Evolutionary conservation across 2,888 invertebrate species (phyloP).

Genomic region (Leptinotarsa peninsularis): DNA sequence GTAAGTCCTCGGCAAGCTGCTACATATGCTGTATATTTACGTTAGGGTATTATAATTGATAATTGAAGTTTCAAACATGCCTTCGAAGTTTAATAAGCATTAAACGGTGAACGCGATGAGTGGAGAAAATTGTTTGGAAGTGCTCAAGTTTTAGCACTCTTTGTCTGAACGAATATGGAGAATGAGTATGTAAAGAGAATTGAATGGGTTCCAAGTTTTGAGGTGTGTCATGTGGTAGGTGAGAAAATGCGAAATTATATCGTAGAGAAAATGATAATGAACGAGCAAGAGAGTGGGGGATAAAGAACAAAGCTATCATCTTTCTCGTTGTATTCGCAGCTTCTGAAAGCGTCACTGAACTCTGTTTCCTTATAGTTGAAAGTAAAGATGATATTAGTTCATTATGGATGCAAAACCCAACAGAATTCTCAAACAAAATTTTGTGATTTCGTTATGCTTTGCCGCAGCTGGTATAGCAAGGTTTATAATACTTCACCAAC

Average conservation of each 20-base stretch:
- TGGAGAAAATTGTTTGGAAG: slow-evolving; percentile 49
- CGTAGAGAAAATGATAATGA: neutral
- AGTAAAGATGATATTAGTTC: no score
- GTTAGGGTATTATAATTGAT: slow-evolving; percentile 52
- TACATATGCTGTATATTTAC: slow-evolving; percentile 52
- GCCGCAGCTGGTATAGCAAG: no score
- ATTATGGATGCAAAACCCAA: no score
- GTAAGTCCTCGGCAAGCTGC: slow-evolving; percentile 44
- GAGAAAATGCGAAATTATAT: slow-evolving; percentile 1
- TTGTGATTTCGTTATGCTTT: no score
- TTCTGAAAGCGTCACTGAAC: no score
- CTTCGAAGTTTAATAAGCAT: slow-evolving; percentile 48
- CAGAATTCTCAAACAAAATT: no score
- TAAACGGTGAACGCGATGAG: slow-evolving; percentile 48
- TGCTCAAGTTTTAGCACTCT: slow-evolving; percentile 20
- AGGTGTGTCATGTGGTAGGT: neutral
- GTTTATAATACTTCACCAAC: no score
- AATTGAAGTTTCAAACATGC: slow-evolving; percentile 50
- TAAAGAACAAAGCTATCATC: no score
- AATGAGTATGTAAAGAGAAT: slow-evolving; percentile 5
- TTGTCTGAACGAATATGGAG: slow-evolving; percentile 16
- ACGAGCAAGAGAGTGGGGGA: neutral
- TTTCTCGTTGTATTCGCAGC: no score
- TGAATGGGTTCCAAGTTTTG: slow-evolving; percentile 1
- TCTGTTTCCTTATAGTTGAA: no score